Conservation (phyloP, 1,140 invertebrate species). For the Drosophila biarmipes region DNA sequence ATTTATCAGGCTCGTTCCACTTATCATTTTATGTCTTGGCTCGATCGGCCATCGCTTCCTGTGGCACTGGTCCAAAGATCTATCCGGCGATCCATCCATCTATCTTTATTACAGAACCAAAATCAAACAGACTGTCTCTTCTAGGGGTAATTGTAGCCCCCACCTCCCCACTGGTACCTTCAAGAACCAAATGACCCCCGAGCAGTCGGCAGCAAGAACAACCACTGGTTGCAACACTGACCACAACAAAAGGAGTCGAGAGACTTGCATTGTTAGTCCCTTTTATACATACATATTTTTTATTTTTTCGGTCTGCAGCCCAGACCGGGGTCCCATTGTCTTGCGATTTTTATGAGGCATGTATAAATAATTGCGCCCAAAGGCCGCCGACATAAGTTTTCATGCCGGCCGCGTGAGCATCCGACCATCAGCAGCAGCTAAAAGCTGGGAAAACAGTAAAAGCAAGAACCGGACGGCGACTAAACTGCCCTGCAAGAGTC, state of each 20-base stretch:
- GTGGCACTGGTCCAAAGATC: constrained; percentile 7
- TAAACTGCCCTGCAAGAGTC: constrained; percentile 51
- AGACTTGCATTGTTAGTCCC: constrained; percentile 61
- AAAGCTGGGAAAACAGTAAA: constrained; percentile 30
- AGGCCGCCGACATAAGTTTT: constrained; percentile 83
- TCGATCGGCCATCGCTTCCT: constrained; percentile 28
- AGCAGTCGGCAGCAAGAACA: constrained; percentile 40
- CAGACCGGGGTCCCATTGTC: constrained; percentile 64
- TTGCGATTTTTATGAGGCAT: constrained; percentile 82
- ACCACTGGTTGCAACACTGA: constrained; percentile 49
- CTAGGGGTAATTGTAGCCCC: constrained; percentile 37
- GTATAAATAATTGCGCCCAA: constrained; percentile 83
- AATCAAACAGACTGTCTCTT: constrained; percentile 51
- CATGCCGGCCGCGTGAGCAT: constrained; percentile 71
- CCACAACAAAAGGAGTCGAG: constrained; percentile 50
- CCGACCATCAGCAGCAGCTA: constrained; percentile 60
- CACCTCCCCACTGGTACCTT: neutral
- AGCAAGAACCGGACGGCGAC: constrained; percentile 39
- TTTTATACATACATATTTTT: neutral
- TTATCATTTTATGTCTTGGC: constrained; percentile 17
- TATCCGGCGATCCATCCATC: constrained; percentile 36
- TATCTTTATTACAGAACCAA: constrained; percentile 52
- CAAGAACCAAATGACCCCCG: constrained; percentile 57
- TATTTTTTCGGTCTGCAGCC: constrained; percentile 13
- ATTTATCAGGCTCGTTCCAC: constrained; percentile 31